These are phyloP conservation scores for Prorops nasuta DNA, from an alignment of 1,140 invertebrate genomes.

Conservation along the genomic window DNA sequence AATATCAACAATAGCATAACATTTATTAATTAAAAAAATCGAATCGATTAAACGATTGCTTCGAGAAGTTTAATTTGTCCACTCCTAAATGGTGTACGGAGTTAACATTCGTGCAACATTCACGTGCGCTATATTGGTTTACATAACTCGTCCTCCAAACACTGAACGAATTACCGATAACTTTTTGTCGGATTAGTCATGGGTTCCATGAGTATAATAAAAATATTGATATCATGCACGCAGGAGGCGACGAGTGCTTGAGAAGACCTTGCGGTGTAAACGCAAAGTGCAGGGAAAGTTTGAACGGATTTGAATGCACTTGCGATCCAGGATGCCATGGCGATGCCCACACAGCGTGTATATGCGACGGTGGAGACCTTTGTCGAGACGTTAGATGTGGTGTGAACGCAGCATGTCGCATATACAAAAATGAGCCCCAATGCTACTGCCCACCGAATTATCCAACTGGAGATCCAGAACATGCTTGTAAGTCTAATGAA, in stretches of 20 bases:
- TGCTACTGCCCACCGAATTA: slow-evolving; percentile 82
- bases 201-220: too few species aligned
- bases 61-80: too few species aligned
- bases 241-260: slow-evolving; percentile 67
- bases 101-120: too few species aligned
- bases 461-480: slow-evolving; percentile 80
- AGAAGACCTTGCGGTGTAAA: slow-evolving; percentile 83
- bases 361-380: slow-evolving; percentile 67
- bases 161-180: background rate
- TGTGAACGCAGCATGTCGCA: slow-evolving; percentile 76
- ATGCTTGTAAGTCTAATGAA: slow-evolving; percentile 68
- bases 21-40: too few species aligned
- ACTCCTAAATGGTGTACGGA: too few species aligned
- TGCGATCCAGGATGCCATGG: slow-evolving; percentile 79
- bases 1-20: too few species aligned
- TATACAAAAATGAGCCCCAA: slow-evolving; percentile 66
- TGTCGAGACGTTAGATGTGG: slow-evolving; percentile 76
- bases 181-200: too few species aligned
- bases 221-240: slow-evolving; percentile 12
- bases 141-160: too few species aligned
- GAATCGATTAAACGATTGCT: too few species aligned
- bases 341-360: slow-evolving; percentile 75
- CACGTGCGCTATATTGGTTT: too few species aligned
- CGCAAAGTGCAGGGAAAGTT: slow-evolving; percentile 73
- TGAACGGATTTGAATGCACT: slow-evolving; percentile 71